Evolutionary conservation across 2,797 vertebrate species (phyloP), one percentile per base, ranked within the genome.

Genomic region (Parauchenoglanis punctatus): DNA sequence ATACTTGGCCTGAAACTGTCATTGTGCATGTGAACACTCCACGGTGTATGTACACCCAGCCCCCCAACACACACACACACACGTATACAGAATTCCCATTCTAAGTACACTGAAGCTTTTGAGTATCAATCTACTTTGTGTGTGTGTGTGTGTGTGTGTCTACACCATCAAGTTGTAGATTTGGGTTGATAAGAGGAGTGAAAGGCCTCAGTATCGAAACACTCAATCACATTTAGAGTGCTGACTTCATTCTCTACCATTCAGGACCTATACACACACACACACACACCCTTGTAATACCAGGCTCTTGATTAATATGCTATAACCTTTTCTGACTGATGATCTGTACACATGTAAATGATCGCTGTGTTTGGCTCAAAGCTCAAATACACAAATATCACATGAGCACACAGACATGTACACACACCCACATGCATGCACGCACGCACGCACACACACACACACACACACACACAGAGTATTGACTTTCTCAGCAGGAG

Each of bases 401-500:
- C 65, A 40, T 40, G 40, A 40, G 3, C 40, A 40, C 40, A 40
- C 40, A 40, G 40, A 40, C 40, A 40, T 40, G 40, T 40, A 54
- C 84, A 75, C 77, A 67, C 76, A 86, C 68, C 76, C 70, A 68
- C 70, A 68, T 40, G 40, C 40, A 40, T 40, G 40, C 44, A 67
- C 70, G 59, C 31, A 76, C 72, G 35, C 18, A 40, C 18, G 28
- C 73, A 63, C 73, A 70, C 63, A 73, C 65, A 67, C 75, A 80
- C 68, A 49, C 49, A 75, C 81, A 65, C 59, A 80, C 82, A 75
- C 88, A 72, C 58, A 59, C 46, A 28, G 23, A 54, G 85, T 81
- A 87, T 85, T 84, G 88, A 75, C 82, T 87, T 87, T 87, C 86
- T 89, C 88, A 85, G 86, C 68, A 70, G 83, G 86, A 87, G 88